Evolutionary conservation across 1,140 invertebrate genomes (phyloP).

Genomic region (Cydia strobilella): DNA sequence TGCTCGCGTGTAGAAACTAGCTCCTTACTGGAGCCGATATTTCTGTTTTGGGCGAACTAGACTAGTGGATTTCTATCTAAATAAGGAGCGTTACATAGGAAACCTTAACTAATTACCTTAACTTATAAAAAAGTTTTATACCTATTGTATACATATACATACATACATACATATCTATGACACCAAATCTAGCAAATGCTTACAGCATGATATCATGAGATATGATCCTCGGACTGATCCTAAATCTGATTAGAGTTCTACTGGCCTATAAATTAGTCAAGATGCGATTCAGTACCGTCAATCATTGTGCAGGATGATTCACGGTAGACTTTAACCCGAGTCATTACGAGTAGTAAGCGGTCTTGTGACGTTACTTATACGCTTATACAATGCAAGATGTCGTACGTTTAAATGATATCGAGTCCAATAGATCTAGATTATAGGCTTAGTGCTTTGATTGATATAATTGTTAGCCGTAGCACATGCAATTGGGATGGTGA

Average conservation of each 20-base stretch:
- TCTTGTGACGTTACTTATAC: not conserved
- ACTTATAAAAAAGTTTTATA: not conserved
- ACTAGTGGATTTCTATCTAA: not conserved
- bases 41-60: not conserved
- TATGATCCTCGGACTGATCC: conserved; percentile 37
- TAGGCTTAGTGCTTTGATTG: not conserved
- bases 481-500: not conserved
- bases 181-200: conserved; percentile 29
- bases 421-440: conserved; percentile 20
- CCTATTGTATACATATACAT: too few species aligned
- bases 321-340: not conserved
- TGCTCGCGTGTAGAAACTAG: not conserved
- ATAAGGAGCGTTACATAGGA: not conserved
- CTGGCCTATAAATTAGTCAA: conserved; percentile 49
- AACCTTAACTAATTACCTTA: not conserved
- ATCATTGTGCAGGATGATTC: not conserved
- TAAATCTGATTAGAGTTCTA: conserved; percentile 47
- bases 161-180: not conserved
- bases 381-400: not conserved
- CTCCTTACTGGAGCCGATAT: not conserved
- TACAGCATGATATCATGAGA: conserved; percentile 42
- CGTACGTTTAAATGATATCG: not conserved
- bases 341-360: not conserved
- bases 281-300: conserved; percentile 38
- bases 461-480: not conserved